Conservation (phyloP, 2,113 vertebrate species). For the Caracal caracal region DNA sequence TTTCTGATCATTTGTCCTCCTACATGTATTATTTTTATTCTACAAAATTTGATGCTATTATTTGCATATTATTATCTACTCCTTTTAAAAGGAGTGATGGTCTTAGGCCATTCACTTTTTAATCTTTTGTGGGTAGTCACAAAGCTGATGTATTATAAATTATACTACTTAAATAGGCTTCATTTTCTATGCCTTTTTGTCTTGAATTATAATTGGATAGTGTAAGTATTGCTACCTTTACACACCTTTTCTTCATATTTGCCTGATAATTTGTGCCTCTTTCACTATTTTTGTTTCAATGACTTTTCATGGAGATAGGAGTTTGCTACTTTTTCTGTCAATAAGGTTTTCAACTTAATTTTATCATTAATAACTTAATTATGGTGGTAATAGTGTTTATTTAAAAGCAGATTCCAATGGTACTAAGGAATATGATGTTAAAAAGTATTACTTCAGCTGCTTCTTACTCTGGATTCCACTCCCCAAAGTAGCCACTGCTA, state of each 20-base stretch:
- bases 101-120: not conserved
- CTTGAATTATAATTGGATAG: not conserved
- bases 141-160: not conserved
- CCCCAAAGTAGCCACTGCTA: not conserved
- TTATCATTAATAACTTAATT: constrained; percentile 40
- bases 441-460: not conserved
- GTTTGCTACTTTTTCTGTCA: not conserved
- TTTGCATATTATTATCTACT: not conserved
- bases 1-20: not conserved
- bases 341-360: not conserved
- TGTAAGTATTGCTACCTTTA: not conserved
- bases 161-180: not conserved
- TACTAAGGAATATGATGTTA: not conserved
- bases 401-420: not conserved
- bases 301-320: not conserved
- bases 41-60: not conserved
- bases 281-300: not conserved
- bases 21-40: constrained; percentile 13
- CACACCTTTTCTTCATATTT: not conserved
- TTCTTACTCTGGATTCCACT: not conserved
- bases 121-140: not conserved
- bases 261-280: not conserved
- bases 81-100: not conserved
- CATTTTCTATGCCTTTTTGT: not conserved
- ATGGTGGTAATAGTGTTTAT: not conserved